Conservation (phyloP, 2,113 vertebrate species). For the Leptosomus discolor region DNA sequence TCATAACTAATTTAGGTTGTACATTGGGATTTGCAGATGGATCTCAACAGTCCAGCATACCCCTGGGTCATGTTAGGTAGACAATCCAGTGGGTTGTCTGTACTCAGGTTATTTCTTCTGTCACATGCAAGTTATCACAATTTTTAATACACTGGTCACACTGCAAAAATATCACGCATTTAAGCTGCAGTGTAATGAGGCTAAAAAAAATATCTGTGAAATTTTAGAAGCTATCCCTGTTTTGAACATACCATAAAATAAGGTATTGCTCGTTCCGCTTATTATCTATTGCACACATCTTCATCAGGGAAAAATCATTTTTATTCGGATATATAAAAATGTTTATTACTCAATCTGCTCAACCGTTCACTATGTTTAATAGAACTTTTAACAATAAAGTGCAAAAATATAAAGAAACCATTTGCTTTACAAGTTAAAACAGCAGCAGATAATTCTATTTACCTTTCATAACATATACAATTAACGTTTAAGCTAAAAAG, state of each 20-base stretch:
- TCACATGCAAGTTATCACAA: neutral
- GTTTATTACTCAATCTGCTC: neutral
- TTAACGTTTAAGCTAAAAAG: neutral
- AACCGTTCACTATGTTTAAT: neutral
- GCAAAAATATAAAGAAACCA: neutral
- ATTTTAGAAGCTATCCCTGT: neutral
- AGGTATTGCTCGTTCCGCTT: neutral
- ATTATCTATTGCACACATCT: neutral
- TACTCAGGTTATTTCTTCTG: neutral
- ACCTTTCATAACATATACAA: neutral
- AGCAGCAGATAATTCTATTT: neutral
- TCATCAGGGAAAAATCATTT: accelerated
- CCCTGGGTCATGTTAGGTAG: too few relatives aligned
- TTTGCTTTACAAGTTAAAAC: neutral
- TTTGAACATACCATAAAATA: neutral
- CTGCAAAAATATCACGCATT: neutral
- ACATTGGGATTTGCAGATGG: neutral
- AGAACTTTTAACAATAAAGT: neutral
- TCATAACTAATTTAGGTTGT: neutral
- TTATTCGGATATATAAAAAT: neutral
- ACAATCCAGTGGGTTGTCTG: neutral
- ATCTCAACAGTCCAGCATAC: neutral
- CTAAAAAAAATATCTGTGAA: neutral
- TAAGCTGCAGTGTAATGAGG: neutral
- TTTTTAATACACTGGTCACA: neutral